Conservation (phyloP, 2,113 vertebrate species). For the Nycticorax nycticorax region DNA sequence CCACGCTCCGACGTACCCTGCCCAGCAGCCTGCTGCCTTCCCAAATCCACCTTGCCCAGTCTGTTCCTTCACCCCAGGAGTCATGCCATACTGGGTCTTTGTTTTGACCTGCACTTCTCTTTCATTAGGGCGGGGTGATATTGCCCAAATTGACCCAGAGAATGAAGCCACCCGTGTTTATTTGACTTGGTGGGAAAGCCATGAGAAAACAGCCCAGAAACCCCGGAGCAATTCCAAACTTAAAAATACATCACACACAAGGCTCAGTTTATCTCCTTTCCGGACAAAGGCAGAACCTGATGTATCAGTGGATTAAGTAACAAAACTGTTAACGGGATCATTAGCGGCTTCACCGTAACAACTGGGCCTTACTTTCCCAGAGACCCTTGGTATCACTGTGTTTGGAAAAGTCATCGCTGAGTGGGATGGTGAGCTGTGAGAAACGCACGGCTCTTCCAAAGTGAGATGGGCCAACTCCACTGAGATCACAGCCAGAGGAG, state of each 20-base stretch:
- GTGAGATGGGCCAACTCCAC: not conserved
- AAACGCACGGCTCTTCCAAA: not conserved
- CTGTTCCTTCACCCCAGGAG: not conserved
- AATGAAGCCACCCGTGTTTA: not conserved
- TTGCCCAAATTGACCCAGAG: not conserved
- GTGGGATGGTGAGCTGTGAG: not conserved
- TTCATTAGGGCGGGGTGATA: not conserved
- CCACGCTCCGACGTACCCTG: not conserved
- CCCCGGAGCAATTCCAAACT: not conserved
- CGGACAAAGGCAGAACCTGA: not conserved
- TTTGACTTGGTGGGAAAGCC: not conserved
- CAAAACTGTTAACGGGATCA: not conserved
- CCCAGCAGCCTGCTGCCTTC: not conserved
- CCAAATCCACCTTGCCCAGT: not conserved
- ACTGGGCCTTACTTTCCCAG: not conserved
- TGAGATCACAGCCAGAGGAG: not conserved
- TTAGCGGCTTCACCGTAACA: not conserved
- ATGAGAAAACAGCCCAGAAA: not conserved
- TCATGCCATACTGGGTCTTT: accelerated
- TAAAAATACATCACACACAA: not conserved
- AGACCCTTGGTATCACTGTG: accelerated
- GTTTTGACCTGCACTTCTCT: not conserved
- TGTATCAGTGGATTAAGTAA: not conserved
- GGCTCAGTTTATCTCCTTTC: not conserved
- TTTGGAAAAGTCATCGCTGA: not conserved